Evolutionary conservation across 2,113 vertebrate species (phyloP).

Genomic region (Oryctolagus cuniculus): mOryCun1.1 NC_091443.1:97289501-97290000

Average conservation of each 20-base stretch:
- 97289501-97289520: slow-evolving; percentile 61
- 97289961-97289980: slow-evolving; percentile 61
- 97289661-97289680: slow-evolving; percentile 75
- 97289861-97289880: slow-evolving; percentile 72
- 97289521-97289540: background rate
- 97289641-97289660: slow-evolving; percentile 58
- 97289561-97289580: slow-evolving; percentile 25
- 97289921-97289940: slow-evolving; percentile 63
- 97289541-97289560: slow-evolving; percentile 57
- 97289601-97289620: background rate
- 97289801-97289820: slow-evolving; percentile 82
- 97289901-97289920: slow-evolving; percentile 67
- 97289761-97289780: slow-evolving; percentile 79
- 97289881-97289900: slow-evolving; percentile 72
- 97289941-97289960: slow-evolving; percentile 72
- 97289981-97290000: slow-evolving; percentile 66
- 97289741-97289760: slow-evolving; percentile 62
- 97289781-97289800: slow-evolving; percentile 78
- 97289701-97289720: slow-evolving; percentile 69
- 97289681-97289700: slow-evolving; percentile 43
- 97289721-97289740: slow-evolving; percentile 55
- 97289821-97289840: slow-evolving; percentile 76
- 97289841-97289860: slow-evolving; percentile 76
- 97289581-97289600: background rate
- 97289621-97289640: background rate